A percentile compares a stretch with the other conserved stretches of the same genome.
Evolutionary conservation across 1,140 invertebrate species (phyloP).

Genomic region (Sycophila sp.): DNA sequence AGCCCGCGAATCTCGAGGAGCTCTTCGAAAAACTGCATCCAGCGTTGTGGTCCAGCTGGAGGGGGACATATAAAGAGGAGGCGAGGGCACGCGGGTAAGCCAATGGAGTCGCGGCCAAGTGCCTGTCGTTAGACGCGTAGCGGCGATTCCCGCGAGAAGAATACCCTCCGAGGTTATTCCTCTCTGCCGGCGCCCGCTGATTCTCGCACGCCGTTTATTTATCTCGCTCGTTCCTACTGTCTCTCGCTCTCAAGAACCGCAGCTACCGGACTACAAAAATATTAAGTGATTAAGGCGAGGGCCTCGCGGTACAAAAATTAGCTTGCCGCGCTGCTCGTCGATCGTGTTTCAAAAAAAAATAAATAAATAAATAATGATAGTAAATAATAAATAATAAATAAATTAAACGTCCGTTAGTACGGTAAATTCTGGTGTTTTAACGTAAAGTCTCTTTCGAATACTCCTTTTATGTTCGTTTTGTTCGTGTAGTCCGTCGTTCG

Average conservation of each 20-base stretch:
- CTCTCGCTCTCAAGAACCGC: background rate
- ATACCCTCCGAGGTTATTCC: conserved; percentile 8
- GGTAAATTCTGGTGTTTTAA: background rate
- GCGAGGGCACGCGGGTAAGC: background rate
- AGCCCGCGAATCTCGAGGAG: too few relatives aligned
- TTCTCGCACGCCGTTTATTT: background rate
- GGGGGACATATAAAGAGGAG: background rate
- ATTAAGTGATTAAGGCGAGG: too few relatives aligned
- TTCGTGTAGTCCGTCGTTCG: too few relatives aligned
- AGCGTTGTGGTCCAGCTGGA: background rate
- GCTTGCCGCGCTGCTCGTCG: too few relatives aligned
- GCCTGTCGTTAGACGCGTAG: conserved; percentile 1
- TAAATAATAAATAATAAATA: too few relatives aligned
- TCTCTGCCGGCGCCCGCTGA: background rate
- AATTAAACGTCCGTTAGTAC: too few relatives aligned
- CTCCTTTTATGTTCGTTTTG: too few relatives aligned
- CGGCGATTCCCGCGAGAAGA: conserved; percentile 3
- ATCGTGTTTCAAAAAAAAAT: too few relatives aligned
- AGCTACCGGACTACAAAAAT: conserved; percentile 1
- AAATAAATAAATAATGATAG: too few relatives aligned
- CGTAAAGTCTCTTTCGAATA: background rate
- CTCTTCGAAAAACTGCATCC: too few relatives aligned
- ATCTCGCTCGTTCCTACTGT: background rate
- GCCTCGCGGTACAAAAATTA: background rate
- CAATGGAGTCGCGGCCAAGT: background rate